Evolutionary conservation across 2,113 vertebrate species (phyloP).

Genomic region (Tupaia chinensis): DNA sequence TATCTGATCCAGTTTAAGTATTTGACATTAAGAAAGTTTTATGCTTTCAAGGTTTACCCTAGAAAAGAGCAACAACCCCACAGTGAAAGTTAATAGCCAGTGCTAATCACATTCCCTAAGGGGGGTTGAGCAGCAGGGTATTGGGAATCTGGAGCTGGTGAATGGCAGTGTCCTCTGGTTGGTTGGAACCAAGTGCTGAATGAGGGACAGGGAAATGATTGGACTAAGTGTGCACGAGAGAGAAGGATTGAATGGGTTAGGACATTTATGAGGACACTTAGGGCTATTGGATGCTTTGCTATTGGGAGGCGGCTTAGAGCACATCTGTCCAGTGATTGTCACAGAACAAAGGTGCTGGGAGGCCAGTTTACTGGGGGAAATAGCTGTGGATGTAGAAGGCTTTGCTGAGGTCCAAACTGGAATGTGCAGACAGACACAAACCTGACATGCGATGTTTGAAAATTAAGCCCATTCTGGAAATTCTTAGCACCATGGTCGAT

Average conservation of each 20-base stretch:
- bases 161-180: neutral
- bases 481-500: neutral
- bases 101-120: conserved; percentile 9
- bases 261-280: neutral
- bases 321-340: neutral
- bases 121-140: neutral
- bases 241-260: neutral
- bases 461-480: conserved; percentile 30
- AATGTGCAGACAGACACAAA: neutral
- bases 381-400: neutral
- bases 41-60: conserved; percentile 58
- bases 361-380: neutral
- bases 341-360: neutral
- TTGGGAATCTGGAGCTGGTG: neutral
- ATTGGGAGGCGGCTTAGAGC: neutral
- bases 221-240: neutral
- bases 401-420: conserved; percentile 13
- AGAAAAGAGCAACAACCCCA: conserved; percentile 22
- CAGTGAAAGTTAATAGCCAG: conserved; percentile 43
- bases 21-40: conserved; percentile 42
- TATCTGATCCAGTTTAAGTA: conserved; percentile 27
- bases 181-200: neutral
- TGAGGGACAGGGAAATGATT: neutral
- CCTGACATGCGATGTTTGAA: neutral
- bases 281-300: neutral